These are phyloP conservation scores for Drosophila pectinifera DNA, from an alignment of 1,140 invertebrate genomes.

Conservation along the genomic window DNA sequence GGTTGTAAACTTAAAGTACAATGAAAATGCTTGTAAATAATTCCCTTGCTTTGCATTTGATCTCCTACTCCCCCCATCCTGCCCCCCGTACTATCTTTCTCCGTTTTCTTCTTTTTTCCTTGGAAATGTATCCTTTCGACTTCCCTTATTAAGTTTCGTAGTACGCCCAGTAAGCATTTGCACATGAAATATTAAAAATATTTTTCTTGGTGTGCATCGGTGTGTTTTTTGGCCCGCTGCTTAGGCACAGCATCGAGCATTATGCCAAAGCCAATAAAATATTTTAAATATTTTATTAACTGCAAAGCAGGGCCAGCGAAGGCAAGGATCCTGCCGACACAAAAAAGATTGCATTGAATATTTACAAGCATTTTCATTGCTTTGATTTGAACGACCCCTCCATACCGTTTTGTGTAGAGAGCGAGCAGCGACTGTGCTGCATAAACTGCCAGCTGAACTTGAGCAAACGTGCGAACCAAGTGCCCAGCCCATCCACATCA, in stretches of 20 bases:
- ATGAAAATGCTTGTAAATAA: conserved; percentile 85
- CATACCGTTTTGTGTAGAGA: conserved; percentile 44
- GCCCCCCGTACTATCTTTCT: conserved; percentile 19
- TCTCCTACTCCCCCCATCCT: conserved; percentile 10
- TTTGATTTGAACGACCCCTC: conserved; percentile 76
- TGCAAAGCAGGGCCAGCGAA: conserved; percentile 67
- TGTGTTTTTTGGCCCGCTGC: conserved; percentile 38
- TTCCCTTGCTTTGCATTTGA: conserved; percentile 74
- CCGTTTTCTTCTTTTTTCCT: conserved; percentile 8
- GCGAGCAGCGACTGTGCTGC: conserved; percentile 60
- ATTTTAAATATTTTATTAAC: conserved; percentile 82
- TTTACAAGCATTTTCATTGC: conserved; percentile 83
- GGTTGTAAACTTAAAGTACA: conserved; percentile 82
- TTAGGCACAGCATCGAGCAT: conserved; percentile 38
- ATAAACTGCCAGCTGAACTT: conserved; percentile 59
- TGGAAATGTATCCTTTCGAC: conserved; percentile 5
- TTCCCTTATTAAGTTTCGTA: conserved; percentile 32
- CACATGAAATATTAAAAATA: conserved; percentile 82
- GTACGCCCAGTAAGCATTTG: conserved; percentile 63
- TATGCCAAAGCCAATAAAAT: conserved; percentile 73
- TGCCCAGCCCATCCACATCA: conserved; percentile 30
- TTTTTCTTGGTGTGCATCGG: conserved; percentile 66
- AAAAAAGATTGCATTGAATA: conserved; percentile 76
- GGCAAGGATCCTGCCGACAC: conserved; percentile 22
- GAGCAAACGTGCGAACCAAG: conserved; percentile 54